Percentiles rank a stretch among this genome's conserved stretches.
Conservation (phyloP, 2,113 vertebrate species). For the Romanogobio albipinnatus region DNA sequence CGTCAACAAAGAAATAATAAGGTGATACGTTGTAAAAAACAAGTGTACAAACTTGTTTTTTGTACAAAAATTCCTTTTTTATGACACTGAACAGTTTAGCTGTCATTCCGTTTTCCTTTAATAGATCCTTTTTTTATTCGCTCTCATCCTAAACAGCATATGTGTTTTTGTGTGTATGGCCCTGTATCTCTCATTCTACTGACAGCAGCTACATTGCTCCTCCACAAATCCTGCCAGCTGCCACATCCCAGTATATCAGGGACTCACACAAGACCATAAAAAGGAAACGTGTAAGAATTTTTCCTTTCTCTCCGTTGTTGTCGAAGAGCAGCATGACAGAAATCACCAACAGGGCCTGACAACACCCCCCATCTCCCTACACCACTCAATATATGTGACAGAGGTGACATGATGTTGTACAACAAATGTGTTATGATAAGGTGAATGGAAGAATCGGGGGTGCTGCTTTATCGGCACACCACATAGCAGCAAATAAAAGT, state of each 20-base stretch:
- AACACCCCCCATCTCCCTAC: background rate
- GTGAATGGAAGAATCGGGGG: background rate
- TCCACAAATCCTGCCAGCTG: slow-evolving; percentile 22
- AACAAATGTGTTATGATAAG: background rate
- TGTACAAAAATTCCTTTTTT: too few species aligned
- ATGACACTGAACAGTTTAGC: background rate
- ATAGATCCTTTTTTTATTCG: background rate
- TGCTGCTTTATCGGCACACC: background rate
- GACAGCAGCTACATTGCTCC: slow-evolving; percentile 25
- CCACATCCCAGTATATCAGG: background rate
- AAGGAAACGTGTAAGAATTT: background rate
- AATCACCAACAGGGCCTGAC: background rate
- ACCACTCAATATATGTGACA: background rate
- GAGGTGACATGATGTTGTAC: background rate
- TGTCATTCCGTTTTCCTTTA: background rate
- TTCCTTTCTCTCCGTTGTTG: background rate
- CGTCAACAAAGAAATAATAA: too few species aligned
- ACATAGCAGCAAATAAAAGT: background rate
- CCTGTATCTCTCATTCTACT: slow-evolving; percentile 24
- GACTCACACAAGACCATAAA: background rate
- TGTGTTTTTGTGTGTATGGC: slow-evolving; percentile 35
- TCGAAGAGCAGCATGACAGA: background rate
- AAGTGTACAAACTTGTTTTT: too few species aligned
- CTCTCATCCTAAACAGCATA: background rate
- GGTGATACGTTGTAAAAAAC: too few species aligned